Evolutionary conservation across 1,140 invertebrate species (phyloP), one percentile per base, ranked within the genome.

Genomic region (Parapsyche elsis): DNA sequence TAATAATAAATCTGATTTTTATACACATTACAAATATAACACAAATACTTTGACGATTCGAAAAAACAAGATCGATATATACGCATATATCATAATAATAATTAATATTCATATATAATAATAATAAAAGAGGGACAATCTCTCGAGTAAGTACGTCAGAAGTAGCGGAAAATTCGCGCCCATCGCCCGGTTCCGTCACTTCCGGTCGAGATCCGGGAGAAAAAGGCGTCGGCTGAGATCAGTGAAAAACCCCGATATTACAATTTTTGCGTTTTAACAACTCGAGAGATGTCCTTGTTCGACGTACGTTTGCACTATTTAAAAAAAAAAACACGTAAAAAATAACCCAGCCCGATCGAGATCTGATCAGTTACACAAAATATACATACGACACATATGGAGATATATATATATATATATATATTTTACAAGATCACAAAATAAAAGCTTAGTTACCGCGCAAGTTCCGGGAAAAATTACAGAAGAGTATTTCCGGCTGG

Each of bases 41-140:
- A 80, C 79, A 80, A 76, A 80, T 80, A 80, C 71, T 80, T 80
- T 76, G 73, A 80, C 74, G 79, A 80, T 80, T 80, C 74, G 74
- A 80, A 46, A 76, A 76, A 53, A 80, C 24, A 77, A 77, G 73
- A 67, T 67, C 64, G 64, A 19, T 67, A 76, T 57, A 57, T 59
- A 57, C 53, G 73, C 38, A 53, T 71, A 16, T 45, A 73, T 67
- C 24, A 30, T n/a, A n/a, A 61, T 46, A 71, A 71, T 64, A 49
- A 49, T 30, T 38, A 78, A 46, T 64, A 67, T 38, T 38, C 30
- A 38, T 38, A 64, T 21, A 64, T 23, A 76, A 59, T 26, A 75
- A 46, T 75, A 46, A 75, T 24, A 45, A 75, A 45, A 44, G 44
- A 49, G 38, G 21, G 59, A 57, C 38, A 77, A 61, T 61, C 44